phyloP scores from a whole-genome alignment of 2,797 vertebrate genomes.

The Rhincodon typus region DNA sequence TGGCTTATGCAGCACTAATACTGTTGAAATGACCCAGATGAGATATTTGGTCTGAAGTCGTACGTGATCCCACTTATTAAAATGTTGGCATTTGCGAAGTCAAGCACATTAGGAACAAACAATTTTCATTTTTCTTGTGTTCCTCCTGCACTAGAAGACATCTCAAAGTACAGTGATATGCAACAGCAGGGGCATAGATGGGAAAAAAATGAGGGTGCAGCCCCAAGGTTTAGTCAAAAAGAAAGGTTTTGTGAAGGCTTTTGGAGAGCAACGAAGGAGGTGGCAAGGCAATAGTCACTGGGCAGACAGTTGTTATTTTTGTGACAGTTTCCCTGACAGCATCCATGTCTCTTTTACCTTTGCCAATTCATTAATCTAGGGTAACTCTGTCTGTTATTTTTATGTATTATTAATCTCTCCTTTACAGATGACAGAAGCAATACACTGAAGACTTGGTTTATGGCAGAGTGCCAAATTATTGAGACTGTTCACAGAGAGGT shows the following conservation, averaged over 20 bases:
- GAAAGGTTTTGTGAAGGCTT: background rate
- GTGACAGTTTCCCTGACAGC: background rate
- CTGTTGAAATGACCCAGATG: background rate
- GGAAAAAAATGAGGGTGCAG: background rate
- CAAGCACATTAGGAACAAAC: background rate
- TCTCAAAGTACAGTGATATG: background rate
- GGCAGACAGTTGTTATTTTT: background rate
- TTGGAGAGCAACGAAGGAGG: background rate
- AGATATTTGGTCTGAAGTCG: background rate
- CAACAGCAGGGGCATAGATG: background rate
- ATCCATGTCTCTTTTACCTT: constrained; percentile 10
- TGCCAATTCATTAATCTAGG: background rate
- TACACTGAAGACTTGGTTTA: background rate
- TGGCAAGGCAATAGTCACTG: background rate
- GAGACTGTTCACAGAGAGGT: background rate
- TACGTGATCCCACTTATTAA: background rate
- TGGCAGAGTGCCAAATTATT: background rate
- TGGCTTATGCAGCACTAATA: background rate
- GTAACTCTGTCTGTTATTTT: background rate
- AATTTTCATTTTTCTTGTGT: background rate
- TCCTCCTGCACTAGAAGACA: background rate
- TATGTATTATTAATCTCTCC: background rate
- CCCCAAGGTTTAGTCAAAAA: background rate
- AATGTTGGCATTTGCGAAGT: background rate
- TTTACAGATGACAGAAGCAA: background rate